Base-by-base conservation (phyloP, 2,888 invertebrate species). In the Eristalis tenax region DNA sequence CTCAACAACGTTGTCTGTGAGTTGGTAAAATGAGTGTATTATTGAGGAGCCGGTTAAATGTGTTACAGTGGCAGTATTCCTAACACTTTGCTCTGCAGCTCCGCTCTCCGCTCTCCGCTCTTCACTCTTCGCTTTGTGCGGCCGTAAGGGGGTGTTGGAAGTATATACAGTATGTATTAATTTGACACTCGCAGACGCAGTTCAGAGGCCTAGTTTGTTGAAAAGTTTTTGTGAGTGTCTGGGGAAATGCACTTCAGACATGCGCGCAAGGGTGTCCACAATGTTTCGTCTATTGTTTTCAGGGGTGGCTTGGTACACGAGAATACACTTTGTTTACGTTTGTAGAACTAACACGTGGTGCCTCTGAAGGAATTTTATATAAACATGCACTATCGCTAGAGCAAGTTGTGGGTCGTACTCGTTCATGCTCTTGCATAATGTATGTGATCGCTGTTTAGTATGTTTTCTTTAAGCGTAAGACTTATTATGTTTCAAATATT, bases 101-200 rank as follows among this genome's bases (percentile, higher is more conserved):
- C 71, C 69, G 32, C 23, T 77, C 57, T 50, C 13, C 38, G 32
- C 5, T 26, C 3, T 26, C 2, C 43, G 4, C 15, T 43, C n/a
- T n/a, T n/a, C n/a, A n/a, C n/a, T 26, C 3, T 26, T 1, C 43
- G 4, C 15, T 43, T 43, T 43, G 43, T 43, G 22, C 10, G 22
- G 57, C 23, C 22, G 22, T 23, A 57, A 78, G 75, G 79, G 79
- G 79, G 32, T 32, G 32, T 32, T 43, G 68, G 15, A 22, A 35
- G 43, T 59, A 15, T 59, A 59, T 59, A 22, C 40, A 32, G 69
- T 75, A 71, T 63, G 64, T 64, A 87, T 23, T 15, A 64, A 32
- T 69, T 75, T 82, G 76, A 70, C 79, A 70, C 50, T 83, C 87
- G 87, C 87, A 87, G 87, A 71, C 87, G 87, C 87, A 87, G 79